These are phyloP conservation scores for Leptinotarsa undecemlineata DNA, from an alignment of 1,140 invertebrate species.

Conservation along the genomic window DNA sequence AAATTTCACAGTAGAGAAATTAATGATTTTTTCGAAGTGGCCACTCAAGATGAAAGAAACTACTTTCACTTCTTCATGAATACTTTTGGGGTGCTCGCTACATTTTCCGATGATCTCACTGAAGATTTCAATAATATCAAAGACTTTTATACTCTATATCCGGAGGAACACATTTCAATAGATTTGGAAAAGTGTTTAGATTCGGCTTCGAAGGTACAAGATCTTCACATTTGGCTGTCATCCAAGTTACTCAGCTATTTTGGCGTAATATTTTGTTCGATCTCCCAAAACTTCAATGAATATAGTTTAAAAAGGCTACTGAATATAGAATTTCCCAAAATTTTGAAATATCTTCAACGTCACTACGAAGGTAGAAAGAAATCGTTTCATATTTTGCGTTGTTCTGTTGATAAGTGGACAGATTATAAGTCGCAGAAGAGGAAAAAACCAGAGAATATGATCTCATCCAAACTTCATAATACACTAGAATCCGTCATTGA, in stretches of 20 bases:
- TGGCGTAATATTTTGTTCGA: slow-evolving; percentile 26
- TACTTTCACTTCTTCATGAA: slow-evolving; percentile 19
- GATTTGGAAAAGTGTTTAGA: background rate
- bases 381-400: slow-evolving; percentile 29
- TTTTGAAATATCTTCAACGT: slow-evolving; percentile 13
- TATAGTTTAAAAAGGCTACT: background rate
- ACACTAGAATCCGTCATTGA: slow-evolving; percentile 32
- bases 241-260: slow-evolving; percentile 39
- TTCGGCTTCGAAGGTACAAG: slow-evolving; percentile 19
- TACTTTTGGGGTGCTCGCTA: background rate
- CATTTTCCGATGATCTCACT: slow-evolving; percentile 9
- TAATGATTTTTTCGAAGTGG: slow-evolving; percentile 22
- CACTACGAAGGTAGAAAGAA: slow-evolving; percentile 17
- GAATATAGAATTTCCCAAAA: slow-evolving; percentile 14
- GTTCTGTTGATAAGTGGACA: slow-evolving; percentile 22
- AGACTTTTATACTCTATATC: background rate
- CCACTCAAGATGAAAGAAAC: background rate
- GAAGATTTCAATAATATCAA: slow-evolving; percentile 30
- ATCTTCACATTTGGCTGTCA: slow-evolving; percentile 28
- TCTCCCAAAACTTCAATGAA: background rate
- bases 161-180: background rate
- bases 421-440: slow-evolving; percentile 23
- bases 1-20: slow-evolving; percentile 17
- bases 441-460: background rate
- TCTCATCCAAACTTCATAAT: slow-evolving; percentile 32